A percentile compares a stretch with the other conserved stretches of the same genome.
Evolutionary conservation across 2,888 invertebrate genomes (phyloP).

Genomic region (Dexiosoma caninum): DNA sequence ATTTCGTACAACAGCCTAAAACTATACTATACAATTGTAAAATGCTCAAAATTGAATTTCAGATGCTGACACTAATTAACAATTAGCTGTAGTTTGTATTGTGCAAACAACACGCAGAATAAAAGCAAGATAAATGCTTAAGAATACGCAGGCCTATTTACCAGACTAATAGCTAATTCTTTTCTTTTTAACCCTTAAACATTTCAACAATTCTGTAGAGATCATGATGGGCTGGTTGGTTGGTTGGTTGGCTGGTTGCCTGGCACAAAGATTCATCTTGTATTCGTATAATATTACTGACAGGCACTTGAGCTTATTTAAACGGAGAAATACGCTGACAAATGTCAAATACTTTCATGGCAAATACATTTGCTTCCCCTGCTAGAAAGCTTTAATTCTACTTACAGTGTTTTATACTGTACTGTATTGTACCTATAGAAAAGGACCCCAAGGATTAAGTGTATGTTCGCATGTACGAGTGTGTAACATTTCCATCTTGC

Average conservation of each 20-base stretch:
- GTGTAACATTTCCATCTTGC: slow-evolving; percentile 12
- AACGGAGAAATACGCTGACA: slow-evolving; percentile 67
- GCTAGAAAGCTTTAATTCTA: slow-evolving; percentile 49
- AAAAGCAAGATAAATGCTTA: slow-evolving; percentile 19
- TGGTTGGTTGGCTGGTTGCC: slow-evolving; percentile 7
- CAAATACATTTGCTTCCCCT: slow-evolving; percentile 66
- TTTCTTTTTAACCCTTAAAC: slow-evolving; percentile 67
- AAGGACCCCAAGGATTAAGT: slow-evolving; percentile 58
- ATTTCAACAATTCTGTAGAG: slow-evolving; percentile 24
- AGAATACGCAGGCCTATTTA: slow-evolving; percentile 68
- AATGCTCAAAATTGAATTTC: slow-evolving; percentile 51
- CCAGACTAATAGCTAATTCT: slow-evolving; percentile 73
- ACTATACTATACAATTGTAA: slow-evolving; percentile 31
- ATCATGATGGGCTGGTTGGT: slow-evolving; percentile 1
- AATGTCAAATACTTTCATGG: slow-evolving; percentile 70
- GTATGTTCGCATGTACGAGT: slow-evolving; percentile 18
- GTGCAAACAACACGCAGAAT: slow-evolving; percentile 5
- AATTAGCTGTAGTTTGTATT: slow-evolving; percentile 68
- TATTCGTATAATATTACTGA: slow-evolving; percentile 53
- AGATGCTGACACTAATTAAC: slow-evolving; percentile 73
- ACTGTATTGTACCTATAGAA: too few relatives aligned
- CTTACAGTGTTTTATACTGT: slow-evolving; percentile 51
- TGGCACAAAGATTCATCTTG: slow-evolving; percentile 50
- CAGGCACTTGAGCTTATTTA: slow-evolving; percentile 64
- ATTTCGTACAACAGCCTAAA: slow-evolving; percentile 42